Conservation (phyloP, 2,113 vertebrate species). For the Mohoua ochrocephala region DNA sequence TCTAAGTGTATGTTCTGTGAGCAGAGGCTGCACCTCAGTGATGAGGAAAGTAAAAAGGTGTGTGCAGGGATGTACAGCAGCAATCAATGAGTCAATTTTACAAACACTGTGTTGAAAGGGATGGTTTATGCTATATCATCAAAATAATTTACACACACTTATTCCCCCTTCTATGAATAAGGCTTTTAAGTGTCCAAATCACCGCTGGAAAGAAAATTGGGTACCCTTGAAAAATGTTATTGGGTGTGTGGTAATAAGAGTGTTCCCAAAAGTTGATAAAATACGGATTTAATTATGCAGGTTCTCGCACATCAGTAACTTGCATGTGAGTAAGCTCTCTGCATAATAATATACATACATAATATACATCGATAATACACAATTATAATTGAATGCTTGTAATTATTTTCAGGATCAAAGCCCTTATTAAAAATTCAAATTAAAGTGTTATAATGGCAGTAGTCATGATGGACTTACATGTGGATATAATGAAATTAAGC, state of each 20-base stretch:
- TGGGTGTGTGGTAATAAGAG: background rate
- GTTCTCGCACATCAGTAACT: background rate
- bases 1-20: background rate
- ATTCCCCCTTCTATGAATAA: background rate
- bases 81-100: background rate
- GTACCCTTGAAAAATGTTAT: background rate
- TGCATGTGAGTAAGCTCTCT: background rate
- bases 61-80: background rate
- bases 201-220: background rate
- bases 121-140: background rate
- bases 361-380: background rate
- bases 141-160: background rate
- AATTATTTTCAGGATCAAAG: constrained; percentile 56
- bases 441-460: background rate
- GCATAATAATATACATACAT: background rate
- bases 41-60: background rate
- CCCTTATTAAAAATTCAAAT: constrained; percentile 35
- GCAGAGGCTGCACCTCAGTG: background rate
- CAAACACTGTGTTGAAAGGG: background rate
- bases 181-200: background rate
- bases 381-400: constrained; percentile 20
- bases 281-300: background rate
- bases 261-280: background rate
- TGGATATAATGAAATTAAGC: constrained; percentile 1
- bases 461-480: constrained; percentile 31